phyloP scores from a whole-genome alignment of 2,113 vertebrate species.

The Rhinolophus ferrumequinum region DNA sequence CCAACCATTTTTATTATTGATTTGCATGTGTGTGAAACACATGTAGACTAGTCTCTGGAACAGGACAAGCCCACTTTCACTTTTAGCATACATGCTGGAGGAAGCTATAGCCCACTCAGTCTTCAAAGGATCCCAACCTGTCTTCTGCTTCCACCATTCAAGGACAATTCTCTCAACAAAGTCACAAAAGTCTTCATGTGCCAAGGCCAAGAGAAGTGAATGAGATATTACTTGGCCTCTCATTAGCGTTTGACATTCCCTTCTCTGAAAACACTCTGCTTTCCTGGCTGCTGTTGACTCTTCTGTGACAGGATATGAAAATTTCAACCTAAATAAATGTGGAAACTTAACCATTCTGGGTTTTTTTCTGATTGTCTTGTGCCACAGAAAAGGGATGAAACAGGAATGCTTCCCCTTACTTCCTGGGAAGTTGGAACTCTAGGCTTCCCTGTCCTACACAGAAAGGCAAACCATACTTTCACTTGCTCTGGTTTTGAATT shows the following conservation, averaged over 20 bases:
- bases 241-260: not conserved
- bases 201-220: not conserved
- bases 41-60: not conserved
- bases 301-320: not conserved
- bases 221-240: not conserved
- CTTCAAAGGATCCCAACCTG: not conserved
- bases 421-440: not conserved
- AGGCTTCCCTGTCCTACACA: not conserved
- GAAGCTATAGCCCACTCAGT: not conserved
- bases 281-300: not conserved
- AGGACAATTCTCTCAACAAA: not conserved
- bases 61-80: not conserved
- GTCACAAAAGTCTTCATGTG: not conserved
- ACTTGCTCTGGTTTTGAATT: not conserved
- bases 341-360: not conserved
- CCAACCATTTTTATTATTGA: not conserved
- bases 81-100: not conserved
- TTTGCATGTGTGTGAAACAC: not conserved
- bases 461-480: not conserved
- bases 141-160: not conserved
- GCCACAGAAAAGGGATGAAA: not conserved
- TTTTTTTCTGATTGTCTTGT: not conserved
- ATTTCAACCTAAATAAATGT: not conserved
- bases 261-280: not conserved
- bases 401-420: not conserved